These are phyloP conservation scores for Zelleria hepariella DNA, from an alignment of 2,888 invertebrate species.

Conservation along the genomic window DNA sequence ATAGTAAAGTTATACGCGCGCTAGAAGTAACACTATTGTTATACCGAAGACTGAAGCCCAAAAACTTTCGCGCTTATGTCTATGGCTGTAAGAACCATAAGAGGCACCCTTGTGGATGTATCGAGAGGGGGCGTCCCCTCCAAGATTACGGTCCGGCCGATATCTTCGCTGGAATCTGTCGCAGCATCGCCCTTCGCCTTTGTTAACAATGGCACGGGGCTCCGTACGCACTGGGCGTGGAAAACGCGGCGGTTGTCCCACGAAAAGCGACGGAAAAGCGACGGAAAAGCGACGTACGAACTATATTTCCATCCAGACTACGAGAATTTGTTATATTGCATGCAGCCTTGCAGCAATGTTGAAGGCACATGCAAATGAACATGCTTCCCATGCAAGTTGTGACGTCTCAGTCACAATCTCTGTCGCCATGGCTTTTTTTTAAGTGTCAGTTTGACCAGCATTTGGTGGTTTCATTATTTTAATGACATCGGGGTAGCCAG, in stretches of 20 bases:
- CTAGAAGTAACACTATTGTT: not conserved
- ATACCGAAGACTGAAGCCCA: not conserved
- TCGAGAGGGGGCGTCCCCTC: slow-evolving; percentile 26
- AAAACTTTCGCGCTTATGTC: not conserved
- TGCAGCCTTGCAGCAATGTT: too few species aligned
- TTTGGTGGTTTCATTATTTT: too few species aligned
- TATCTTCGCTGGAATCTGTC: slow-evolving; percentile 20
- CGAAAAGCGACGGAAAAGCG: too few species aligned
- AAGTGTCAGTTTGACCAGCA: too few species aligned
- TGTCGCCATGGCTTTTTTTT: too few species aligned
- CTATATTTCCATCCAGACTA: too few species aligned
- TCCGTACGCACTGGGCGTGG: slow-evolving; percentile 13
- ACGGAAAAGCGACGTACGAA: too few species aligned
- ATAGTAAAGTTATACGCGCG: not conserved
- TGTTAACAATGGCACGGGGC: not conserved
- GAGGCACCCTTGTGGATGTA: not conserved
- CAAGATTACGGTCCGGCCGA: slow-evolving; percentile 28
- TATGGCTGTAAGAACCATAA: not conserved
- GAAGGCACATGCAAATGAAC: too few species aligned
- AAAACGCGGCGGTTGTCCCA: slow-evolving; percentile 1
- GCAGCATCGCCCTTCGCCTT: not conserved
- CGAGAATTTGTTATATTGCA: too few species aligned
- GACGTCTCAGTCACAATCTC: too few species aligned
- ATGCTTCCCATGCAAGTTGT: too few species aligned
- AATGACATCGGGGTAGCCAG: too few species aligned